A percentile compares a stretch with the other conserved stretches of the same genome.
These are phyloP conservation scores for Hippolais icterina DNA, from an alignment of 2,113 vertebrate species.

Conservation along the genomic window DNA sequence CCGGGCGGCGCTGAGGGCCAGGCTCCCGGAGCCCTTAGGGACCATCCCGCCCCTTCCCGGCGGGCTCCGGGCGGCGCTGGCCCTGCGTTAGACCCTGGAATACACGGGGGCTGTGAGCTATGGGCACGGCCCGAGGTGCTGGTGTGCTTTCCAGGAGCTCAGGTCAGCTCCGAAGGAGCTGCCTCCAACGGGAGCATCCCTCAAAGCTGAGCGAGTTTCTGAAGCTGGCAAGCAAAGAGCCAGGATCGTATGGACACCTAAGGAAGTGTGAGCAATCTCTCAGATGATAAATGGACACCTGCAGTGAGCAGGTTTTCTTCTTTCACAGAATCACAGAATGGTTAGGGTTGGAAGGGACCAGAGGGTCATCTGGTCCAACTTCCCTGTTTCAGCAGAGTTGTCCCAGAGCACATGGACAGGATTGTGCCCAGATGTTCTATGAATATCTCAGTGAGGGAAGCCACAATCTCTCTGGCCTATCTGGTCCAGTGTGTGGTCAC, in stretches of 20 bases:
- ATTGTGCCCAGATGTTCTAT: neutral
- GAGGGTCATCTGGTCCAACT: neutral
- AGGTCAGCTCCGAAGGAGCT: neutral
- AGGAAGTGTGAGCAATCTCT: neutral
- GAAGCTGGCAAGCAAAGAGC: neutral
- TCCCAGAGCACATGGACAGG: neutral
- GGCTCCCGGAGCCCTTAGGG: too few relatives aligned
- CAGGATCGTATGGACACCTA: fast-evolving
- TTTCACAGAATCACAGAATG: neutral
- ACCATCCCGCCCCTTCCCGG: fast-evolving
- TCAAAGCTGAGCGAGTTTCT: neutral
- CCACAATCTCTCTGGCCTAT: neutral
- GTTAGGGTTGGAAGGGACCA: neutral
- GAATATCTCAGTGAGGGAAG: neutral
- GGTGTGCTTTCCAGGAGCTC: neutral
- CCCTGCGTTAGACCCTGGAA: fast-evolving
- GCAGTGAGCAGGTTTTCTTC: neutral
- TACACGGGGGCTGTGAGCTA: fast-evolving
- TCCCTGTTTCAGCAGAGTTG: too few relatives aligned
- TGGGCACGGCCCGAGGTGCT: fast-evolving
- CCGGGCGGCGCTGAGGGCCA: neutral
- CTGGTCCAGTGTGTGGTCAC: neutral
- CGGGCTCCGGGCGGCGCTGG: fast-evolving
- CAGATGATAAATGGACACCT: too few relatives aligned
- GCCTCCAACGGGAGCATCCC: neutral